Conservation (phyloP, 2,888 invertebrate genomes). For the Lasioglossum malachurum region DNA sequence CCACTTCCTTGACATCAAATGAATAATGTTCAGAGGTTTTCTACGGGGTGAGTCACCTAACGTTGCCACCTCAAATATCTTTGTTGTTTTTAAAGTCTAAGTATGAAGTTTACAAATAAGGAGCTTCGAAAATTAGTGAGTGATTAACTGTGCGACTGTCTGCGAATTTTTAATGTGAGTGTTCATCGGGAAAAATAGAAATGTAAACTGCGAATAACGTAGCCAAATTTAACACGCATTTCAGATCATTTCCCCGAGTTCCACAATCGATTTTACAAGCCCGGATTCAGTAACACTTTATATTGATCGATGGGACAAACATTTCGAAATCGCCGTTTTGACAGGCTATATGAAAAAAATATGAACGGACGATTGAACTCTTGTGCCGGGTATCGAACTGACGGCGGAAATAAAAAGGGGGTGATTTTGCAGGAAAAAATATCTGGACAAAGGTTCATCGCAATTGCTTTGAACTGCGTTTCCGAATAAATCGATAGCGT, state of each 20-base stretch:
- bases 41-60: too few species aligned
- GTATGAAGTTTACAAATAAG: too few species aligned
- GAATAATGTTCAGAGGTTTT: too few species aligned
- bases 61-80: too few species aligned
- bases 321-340: not conserved
- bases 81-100: too few species aligned
- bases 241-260: not conserved
- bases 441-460: not conserved
- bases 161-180: too few species aligned
- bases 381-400: conserved; percentile 5
- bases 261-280: not conserved
- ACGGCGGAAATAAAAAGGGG: conserved; percentile 6
- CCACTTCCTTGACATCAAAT: too few species aligned
- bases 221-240: too few species aligned
- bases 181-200: too few species aligned
- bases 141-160: too few species aligned
- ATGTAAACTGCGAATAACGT: not conserved
- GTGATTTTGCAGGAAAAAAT: not conserved
- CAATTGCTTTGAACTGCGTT: not conserved
- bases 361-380: conserved; percentile 1
- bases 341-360: conserved; percentile 4
- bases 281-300: not conserved
- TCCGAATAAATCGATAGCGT: not conserved
- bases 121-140: too few species aligned
- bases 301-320: not conserved